A percentile compares a stretch with the other conserved stretches of the same genome.
Conservation (phyloP, 2,113 vertebrate species). For the Pelvicachromis taeniatus region DNA sequence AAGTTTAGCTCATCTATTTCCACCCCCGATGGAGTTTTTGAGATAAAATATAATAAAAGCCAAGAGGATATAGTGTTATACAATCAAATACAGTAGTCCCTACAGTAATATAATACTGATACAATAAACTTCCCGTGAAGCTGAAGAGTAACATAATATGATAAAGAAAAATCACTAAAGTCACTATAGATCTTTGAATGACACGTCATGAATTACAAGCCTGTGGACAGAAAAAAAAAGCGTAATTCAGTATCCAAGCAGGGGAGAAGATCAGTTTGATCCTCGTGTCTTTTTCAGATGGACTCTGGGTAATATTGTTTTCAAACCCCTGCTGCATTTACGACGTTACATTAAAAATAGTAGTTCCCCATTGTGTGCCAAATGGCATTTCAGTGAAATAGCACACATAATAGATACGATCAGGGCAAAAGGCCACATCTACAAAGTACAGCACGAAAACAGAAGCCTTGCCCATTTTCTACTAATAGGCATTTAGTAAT, state of each 20-base stretch:
- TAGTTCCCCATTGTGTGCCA: background rate
- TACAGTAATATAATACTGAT: background rate
- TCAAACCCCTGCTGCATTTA: background rate
- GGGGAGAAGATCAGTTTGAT: background rate
- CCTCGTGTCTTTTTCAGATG: background rate
- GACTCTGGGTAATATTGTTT: background rate
- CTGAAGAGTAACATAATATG: background rate
- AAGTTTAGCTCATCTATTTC: conserved; percentile 14
- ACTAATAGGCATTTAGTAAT: background rate
- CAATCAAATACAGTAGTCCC: background rate
- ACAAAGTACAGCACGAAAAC: background rate
- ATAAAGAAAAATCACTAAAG: background rate
- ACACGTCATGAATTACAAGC: background rate
- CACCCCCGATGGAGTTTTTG: background rate
- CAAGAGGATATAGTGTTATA: background rate
- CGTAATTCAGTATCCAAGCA: background rate
- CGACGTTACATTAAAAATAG: background rate
- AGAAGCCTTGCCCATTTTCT: background rate
- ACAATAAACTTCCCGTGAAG: background rate
- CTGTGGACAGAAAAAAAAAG: background rate
- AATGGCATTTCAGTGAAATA: background rate
- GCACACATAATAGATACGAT: background rate
- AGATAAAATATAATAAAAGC: conserved; percentile 4
- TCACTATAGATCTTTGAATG: background rate
- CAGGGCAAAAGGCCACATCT: background rate